Percentiles rank a stretch among this genome's conserved stretches.
phyloP scores from a whole-genome alignment of 23 tunicate species.

The Trididemnum nubilum region DNA sequence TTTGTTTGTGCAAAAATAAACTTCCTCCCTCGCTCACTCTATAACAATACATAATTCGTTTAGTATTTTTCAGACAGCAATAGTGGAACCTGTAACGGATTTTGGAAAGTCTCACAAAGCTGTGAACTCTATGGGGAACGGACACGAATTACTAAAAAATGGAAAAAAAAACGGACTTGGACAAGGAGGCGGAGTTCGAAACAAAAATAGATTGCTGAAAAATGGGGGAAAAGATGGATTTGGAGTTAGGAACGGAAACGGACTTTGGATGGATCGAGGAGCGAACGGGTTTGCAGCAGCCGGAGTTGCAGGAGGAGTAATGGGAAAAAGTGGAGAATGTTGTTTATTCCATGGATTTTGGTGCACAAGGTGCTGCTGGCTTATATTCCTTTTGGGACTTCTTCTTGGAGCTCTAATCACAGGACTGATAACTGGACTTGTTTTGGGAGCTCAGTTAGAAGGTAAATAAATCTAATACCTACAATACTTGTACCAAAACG shows the following conservation, averaged over 20 bases:
- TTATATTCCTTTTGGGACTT: conserved; percentile 61
- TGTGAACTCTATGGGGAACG: too few relatives aligned
- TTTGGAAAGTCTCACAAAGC: background rate
- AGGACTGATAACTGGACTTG: conserved; percentile 77
- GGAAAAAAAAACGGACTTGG: background rate
- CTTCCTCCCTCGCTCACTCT: too few relatives aligned
- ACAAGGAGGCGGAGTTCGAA: too few relatives aligned
- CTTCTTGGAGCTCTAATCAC: conserved; percentile 75
- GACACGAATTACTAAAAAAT: background rate
- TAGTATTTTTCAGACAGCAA: conserved; percentile 46
- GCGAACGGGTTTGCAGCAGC: background rate
- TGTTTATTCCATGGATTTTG: conserved; percentile 10
- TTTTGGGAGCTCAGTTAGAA: conserved; percentile 38
- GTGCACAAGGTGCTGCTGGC: conserved; percentile 44
- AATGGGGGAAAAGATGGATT: background rate
- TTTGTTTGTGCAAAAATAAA: too few relatives aligned
- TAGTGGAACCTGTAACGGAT: conserved; percentile 58
- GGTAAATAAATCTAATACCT: conserved; percentile 38
- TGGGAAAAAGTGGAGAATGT: background rate
- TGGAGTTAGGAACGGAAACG: too few relatives aligned
- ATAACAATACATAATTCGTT: too few relatives aligned
- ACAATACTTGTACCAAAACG: too few relatives aligned
- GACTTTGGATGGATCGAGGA: too few relatives aligned
- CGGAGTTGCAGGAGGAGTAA: conserved; percentile 11
- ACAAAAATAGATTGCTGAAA: background rate